These are phyloP conservation scores for Dreissena polymorpha DNA, from an alignment of 1,140 invertebrate genomes.

Conservation along the genomic window DNA sequence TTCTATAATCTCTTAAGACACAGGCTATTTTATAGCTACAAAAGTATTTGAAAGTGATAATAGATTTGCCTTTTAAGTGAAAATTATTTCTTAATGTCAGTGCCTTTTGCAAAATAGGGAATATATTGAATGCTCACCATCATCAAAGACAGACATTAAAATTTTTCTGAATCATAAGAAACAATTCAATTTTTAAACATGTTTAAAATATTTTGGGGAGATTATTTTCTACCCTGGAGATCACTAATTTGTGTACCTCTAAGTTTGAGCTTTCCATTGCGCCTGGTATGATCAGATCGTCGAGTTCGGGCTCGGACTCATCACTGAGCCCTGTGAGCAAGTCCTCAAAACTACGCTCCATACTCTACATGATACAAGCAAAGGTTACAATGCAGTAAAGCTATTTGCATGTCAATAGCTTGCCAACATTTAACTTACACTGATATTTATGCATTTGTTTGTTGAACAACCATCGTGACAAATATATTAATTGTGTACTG, in stretches of 20 bases:
- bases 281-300: slow-evolving; percentile 27
- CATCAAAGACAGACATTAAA: too few species aligned
- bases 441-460: background rate
- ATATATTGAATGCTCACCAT: too few species aligned
- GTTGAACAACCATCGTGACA: background rate
- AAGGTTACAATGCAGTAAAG: background rate
- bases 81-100: too few species aligned
- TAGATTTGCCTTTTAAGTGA: too few species aligned
- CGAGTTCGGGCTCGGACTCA: slow-evolving; percentile 46
- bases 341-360: slow-evolving; percentile 53
- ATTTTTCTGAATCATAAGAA: too few species aligned
- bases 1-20: too few species aligned
- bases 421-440: background rate
- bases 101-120: too few species aligned
- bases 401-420: slow-evolving; percentile 1
- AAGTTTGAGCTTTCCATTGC: slow-evolving; percentile 45
- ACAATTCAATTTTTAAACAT: too few species aligned
- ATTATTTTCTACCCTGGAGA: too few species aligned
- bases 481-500: background rate
- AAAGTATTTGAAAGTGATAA: too few species aligned
- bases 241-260: slow-evolving; percentile 9
- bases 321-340: slow-evolving; percentile 39
- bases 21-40: too few species aligned
- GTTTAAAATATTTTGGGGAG: too few species aligned
- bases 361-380: slow-evolving; percentile 26